A percentile compares a stretch with the other conserved stretches of the same genome.
Evolutionary conservation across 2,113 vertebrate genomes (phyloP).

Genomic region (Poeciliopsis retropinna): DNA sequence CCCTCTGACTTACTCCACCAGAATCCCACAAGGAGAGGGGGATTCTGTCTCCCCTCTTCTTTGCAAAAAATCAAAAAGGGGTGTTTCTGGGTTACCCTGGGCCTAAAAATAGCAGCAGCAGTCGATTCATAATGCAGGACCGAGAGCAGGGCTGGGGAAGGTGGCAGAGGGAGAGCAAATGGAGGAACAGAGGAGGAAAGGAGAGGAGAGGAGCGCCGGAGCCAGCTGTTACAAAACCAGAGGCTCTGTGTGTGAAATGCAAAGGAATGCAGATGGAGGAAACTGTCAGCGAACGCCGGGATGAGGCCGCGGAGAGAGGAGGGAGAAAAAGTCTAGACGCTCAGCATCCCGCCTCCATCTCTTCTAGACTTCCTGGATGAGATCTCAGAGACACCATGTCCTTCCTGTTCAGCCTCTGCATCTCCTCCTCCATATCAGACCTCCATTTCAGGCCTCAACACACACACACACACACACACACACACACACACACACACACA

Average conservation of each 20-base stretch:
- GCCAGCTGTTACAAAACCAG: conserved; percentile 59
- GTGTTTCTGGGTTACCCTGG: conserved; percentile 75
- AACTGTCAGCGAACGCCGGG: conserved; percentile 22
- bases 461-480: conserved; percentile 37
- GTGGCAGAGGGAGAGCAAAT: conserved; percentile 43
- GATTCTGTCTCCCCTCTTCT: background rate
- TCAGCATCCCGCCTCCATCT: conserved; percentile 6
- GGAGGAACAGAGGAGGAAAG: conserved; percentile 49
- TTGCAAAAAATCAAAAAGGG: conserved; percentile 46
- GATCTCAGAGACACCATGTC: conserved; percentile 41
- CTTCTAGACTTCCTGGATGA: conserved; percentile 47
- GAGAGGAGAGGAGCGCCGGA: conserved; percentile 42
- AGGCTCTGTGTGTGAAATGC: conserved; percentile 46
- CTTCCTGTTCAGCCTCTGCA: conserved; percentile 41
- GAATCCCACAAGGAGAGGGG: conserved; percentile 8
- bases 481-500: conserved; percentile 6
- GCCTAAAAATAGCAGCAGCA: conserved; percentile 74
- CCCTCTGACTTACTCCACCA: conserved; percentile 41
- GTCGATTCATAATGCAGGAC: conserved; percentile 73
- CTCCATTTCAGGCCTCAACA: conserved; percentile 71
- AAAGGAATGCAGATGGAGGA: conserved; percentile 34
- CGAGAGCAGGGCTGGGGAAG: conserved; percentile 10
- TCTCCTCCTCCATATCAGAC: conserved; percentile 54
- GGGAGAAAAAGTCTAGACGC: conserved; percentile 59
- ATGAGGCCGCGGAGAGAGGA: conserved; percentile 1